Evolutionary conservation across 2,113 vertebrate genomes (phyloP), one percentile per base, ranked within the genome.

Genomic region (Bostrychus sinensis): DNA sequence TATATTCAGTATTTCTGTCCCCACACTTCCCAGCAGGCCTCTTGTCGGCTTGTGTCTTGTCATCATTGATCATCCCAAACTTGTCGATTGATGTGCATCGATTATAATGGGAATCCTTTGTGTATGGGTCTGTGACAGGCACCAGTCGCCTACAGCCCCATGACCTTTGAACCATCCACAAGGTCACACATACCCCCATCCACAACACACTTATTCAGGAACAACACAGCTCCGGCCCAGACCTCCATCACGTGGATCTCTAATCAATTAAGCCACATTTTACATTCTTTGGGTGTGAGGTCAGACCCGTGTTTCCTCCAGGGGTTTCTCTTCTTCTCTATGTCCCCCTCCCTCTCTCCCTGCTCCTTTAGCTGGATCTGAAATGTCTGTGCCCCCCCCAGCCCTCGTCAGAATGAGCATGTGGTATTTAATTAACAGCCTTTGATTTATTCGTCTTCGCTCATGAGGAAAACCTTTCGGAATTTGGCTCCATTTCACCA

Each of bases 231-330:
- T 25, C 43, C 41, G 17, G 9, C 41, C 7, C 59, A 70, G 75
- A 82, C 78, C 81, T 85, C 82, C 88, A 85, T 89, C 92, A 90
- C 85, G 84, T 90, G 88, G 84, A 89, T 90, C 68, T 88, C 60
- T 25, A 93, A 95, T 94, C 84, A 88, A 95, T 93, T 92, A 93
- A 92, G 70, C 77, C 19, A 26, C 78, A 92, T 92, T 88, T 85
- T 88, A 90, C 91, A 93, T 95, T 95, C 92, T 82, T 92, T 43
- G 55, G 75, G 72, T 81, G 88, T 94, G 91, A 94, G 88, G 89
- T 96, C 93, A 95, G 85, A 92, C 91, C 90, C 56, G 22, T 54
- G 45, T 83, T 84, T 89, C 81, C 88, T 2, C 71, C 68, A 37
- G 67, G 80, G 75, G 17, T 34, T 75, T 84, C 61, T 73, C 22